phyloP scores from a whole-genome alignment of 1,140 invertebrate species.

The Cecropterus lyciades region DNA sequence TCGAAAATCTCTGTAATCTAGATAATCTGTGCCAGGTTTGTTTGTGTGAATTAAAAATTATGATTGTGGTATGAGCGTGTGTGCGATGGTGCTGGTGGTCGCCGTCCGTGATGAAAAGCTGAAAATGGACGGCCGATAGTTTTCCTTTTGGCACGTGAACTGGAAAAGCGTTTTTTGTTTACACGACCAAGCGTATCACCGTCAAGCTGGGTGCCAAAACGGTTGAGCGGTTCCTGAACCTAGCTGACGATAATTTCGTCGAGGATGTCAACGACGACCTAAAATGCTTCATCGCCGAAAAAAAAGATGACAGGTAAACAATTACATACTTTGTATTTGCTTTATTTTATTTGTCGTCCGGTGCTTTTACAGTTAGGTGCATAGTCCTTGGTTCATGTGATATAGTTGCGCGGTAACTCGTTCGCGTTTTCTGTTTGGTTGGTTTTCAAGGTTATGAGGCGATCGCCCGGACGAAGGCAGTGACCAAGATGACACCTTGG shows the following conservation, averaged over 20 bases:
- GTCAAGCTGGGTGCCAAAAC: slow-evolving; percentile 84
- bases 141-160: slow-evolving; percentile 67
- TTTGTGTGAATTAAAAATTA: slow-evolving; percentile 14
- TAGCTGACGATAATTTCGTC: slow-evolving; percentile 78
- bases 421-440: slow-evolving; percentile 23
- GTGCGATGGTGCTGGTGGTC: slow-evolving; percentile 29
- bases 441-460: slow-evolving; percentile 71
- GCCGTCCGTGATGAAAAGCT: slow-evolving; percentile 56
- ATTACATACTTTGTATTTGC: slow-evolving; percentile 48
- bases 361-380: slow-evolving; percentile 17
- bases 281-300: slow-evolving; percentile 78
- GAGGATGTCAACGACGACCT: slow-evolving; percentile 81
- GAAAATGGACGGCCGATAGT: slow-evolving; percentile 75
- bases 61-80: slow-evolving; percentile 28
- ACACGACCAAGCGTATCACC: slow-evolving; percentile 50
- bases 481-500: slow-evolving; percentile 61
- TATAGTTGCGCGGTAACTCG: not conserved
- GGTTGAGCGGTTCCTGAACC: slow-evolving; percentile 75
- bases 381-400: not conserved
- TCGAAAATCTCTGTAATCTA: not conserved
- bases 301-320: slow-evolving; percentile 82
- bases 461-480: slow-evolving; percentile 49
- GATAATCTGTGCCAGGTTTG: slow-evolving; percentile 1
- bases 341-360: slow-evolving; percentile 37
- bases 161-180: slow-evolving; percentile 63